Evolutionary conservation across 2,113 vertebrate species (phyloP), one percentile per base, ranked within the genome.

Genomic region (Podarcis muralis): DNA sequence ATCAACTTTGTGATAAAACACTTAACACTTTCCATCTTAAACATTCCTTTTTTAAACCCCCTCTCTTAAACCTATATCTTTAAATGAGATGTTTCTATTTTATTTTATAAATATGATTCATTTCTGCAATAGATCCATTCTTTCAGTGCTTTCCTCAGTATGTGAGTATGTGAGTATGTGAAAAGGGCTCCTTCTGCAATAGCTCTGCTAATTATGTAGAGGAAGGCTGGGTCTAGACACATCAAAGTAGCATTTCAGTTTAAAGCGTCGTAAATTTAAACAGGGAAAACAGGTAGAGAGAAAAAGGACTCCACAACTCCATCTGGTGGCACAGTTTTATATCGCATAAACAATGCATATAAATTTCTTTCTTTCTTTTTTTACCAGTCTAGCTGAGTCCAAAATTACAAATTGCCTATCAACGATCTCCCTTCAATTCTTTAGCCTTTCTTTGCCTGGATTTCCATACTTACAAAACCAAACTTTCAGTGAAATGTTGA

Each of bases 381-480:
- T 48, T 2, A 11, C 48, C 2, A 53, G 48, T 53, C 48, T 53
- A 53, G 48, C 48, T 53, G 48, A 11, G 48, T 53, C 11, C 48
- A 2, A 53, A 62, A 18, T 20, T 91, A 95, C 91, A 94, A 94
- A 95, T 94, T 74, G 90, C 94, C 94, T 89, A 93, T 89, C 88
- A 90, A 94, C 94, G 90, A 84, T 92, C 91, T 93, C 92, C 72
- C 85, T 68, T 88, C 90, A 90, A 91, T 88, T 92, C 23, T 48
- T 93, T 93, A 90, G 85, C 93, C 92, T 94, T 94, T 91, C 95
- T 95, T 96, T 94, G 89, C 90, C 92, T 25, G 92, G 43, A 94
- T 96, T 96, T 95, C 90, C 87, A 93, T 92, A 62, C 93, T 91
- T 93, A 88, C 1, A 87, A 94, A 93, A 95, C 95, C 95, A 94